Evolutionary conservation across 37 sponge, comb jelly and placozoan species (phyloP), one percentile per base, ranked within the genome.

Genomic region (Eunapius fragilis): DNA sequence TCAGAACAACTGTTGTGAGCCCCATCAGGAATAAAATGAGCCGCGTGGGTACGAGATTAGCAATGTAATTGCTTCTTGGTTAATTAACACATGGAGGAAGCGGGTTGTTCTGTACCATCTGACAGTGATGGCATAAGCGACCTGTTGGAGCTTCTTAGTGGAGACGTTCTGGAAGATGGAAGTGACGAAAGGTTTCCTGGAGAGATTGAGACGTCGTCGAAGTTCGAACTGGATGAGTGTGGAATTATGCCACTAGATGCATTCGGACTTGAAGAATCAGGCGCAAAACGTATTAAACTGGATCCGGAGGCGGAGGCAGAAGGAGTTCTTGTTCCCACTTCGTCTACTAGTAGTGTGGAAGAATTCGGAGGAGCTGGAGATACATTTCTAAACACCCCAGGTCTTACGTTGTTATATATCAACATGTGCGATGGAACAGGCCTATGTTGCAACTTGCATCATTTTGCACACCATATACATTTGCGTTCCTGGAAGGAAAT

Each of bases 1-100:
- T 26, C 31, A 70, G 28, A 28, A 83, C 49, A 31, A 83, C 48
- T 41, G 83, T 83, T 48, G 7, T 58, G 58, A 11, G n/a, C n/a
- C n/a, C n/a, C n/a, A n/a, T n/a, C n/a, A n/a, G n/a, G n/a, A n/a
- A n/a, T n/a, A n/a, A n/a, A n/a, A n/a, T n/a, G n/a, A n/a, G n/a
- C n/a, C n/a, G n/a, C n/a, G n/a, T n/a, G n/a, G n/a, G n/a, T n/a
- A n/a, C n/a, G n/a, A n/a, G n/a, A 45, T 45, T 11, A 45, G 47
- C 47, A 45, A 45, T 45, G 9, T 45, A 11, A 45, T 45, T 45
- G 47, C 9, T 45, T 45, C 9, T 45, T 4, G 4, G 9, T 45
- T 45, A 45, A 45, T 45, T 45, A 11, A 45, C 7, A 11, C 47
- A 45, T 45, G 47, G 9, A 4, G 47, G 58, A 58, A 58, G 14